phyloP scores from a whole-genome alignment of 2,888 invertebrate genomes.

The Chloroclystis v-ata region DNA sequence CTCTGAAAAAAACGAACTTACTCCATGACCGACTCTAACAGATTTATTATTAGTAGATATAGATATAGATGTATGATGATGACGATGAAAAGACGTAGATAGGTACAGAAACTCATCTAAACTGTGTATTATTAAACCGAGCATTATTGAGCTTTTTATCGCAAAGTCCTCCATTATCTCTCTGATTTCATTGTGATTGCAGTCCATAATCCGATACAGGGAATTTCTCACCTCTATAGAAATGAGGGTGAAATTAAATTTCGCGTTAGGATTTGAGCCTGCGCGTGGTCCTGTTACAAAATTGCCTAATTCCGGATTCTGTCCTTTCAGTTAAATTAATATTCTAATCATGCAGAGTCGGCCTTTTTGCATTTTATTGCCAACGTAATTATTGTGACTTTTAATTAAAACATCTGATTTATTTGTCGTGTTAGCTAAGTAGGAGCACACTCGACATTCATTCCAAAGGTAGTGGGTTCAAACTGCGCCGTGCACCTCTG shows the following conservation, averaged over 20 bases:
- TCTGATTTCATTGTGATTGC: constrained; percentile 3
- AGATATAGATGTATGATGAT: too few species aligned
- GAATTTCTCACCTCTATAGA: constrained; percentile 37
- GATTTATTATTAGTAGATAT: too few species aligned
- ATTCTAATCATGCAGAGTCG: constrained; percentile 42
- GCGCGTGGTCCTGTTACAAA: constrained; percentile 28
- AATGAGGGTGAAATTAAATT: constrained; percentile 34
- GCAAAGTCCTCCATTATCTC: too few species aligned
- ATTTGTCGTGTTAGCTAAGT: not conserved
- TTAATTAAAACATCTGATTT: constrained; percentile 19
- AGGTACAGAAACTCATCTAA: too few species aligned
- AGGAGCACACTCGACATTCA: too few species aligned
- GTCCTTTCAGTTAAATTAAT: constrained; percentile 41
- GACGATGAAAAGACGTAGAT: too few species aligned
- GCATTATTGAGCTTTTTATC: too few species aligned
- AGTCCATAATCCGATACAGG: constrained; percentile 31
- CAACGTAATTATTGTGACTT: constrained; percentile 24
- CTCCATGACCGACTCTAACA: too few species aligned
- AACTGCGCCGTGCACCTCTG: too few species aligned
- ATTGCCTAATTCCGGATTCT: constrained; percentile 40
- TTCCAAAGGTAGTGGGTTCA: too few species aligned
- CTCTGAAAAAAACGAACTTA: too few species aligned
- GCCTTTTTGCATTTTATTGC: constrained; percentile 28
- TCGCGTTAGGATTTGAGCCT: constrained; percentile 24
- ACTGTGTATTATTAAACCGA: too few species aligned